Conservation (phyloP, 1,140 invertebrate genomes). For the Latrodectus geometricus region DNA sequence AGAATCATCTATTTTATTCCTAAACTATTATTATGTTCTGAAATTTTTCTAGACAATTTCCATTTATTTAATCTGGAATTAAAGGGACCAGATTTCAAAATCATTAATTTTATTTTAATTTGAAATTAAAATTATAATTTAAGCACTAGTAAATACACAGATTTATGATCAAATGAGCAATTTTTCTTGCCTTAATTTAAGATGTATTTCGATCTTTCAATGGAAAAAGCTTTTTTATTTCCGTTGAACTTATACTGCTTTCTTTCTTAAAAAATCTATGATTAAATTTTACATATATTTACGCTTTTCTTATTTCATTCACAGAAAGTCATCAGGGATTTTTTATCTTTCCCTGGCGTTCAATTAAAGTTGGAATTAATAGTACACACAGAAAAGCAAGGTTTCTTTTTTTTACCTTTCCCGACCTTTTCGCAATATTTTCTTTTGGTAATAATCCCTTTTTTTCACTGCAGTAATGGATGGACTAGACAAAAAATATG, state of each 20-base stretch:
- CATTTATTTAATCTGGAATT: no score
- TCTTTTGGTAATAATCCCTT: background rate
- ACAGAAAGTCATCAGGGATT: conserved; percentile 26
- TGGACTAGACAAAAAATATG: background rate
- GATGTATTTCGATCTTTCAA: background rate
- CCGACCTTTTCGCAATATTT: no score
- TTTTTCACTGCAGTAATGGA: background rate
- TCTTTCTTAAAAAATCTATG: conserved; percentile 1
- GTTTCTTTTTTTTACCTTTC: background rate
- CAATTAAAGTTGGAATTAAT: conserved; percentile 44
- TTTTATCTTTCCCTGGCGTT: background rate
- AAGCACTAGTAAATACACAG: background rate
- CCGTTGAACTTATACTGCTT: background rate
- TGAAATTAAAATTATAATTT: background rate
- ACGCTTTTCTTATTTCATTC: conserved; percentile 4
- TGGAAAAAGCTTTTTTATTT: conserved; percentile 9
- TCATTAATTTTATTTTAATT: background rate
- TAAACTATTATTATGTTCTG: no score
- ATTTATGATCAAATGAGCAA: background rate
- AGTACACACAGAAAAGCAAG: background rate
- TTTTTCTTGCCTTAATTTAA: background rate
- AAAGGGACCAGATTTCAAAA: background rate
- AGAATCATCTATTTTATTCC: no score
- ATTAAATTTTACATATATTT: conserved; percentile 36
- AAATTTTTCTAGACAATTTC: no score